Evolutionary conservation across 2,113 vertebrate genomes (phyloP), one percentile per base, ranked within the genome.

Genomic region (Lasiurus borealis): DNA sequence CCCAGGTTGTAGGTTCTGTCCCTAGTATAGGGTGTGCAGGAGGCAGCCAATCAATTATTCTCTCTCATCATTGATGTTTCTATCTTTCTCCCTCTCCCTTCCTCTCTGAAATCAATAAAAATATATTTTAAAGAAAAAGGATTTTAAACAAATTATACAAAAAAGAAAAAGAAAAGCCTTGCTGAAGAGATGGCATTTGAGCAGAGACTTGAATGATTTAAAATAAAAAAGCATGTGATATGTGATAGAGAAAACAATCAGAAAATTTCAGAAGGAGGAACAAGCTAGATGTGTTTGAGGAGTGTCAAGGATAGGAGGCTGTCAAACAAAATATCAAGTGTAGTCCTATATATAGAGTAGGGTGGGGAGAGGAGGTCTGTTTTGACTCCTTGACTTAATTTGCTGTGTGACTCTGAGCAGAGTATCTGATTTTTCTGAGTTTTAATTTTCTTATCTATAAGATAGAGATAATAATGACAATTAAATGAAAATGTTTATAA

Each of bases 121-220:
- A 25, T 25, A 59, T 59, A 10, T 9, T 59, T 59, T 59, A 59
- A 59, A 59, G 57, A 59, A 59, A 59, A 25, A 59, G 21, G 57
- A 59, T 59, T 59, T 59, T 59, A 59, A 59, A 59, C 57, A 23
- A 59, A 23, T 59, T 59, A 23, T 23, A 25, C 57, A 59, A 59
- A 59, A 57, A 23, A 57, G 8, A 57, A 57, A 57, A 90, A 90
- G 57, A 91, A 78, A 85, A 95, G 14, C 80, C 80, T 86, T 57
- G 80, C 36, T 92, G 71, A 95, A 90, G 94, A 80, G 31, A 76
- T 72, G 80, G 25, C 48, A 71, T 90, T 95, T 94, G 36, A 88
- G 36, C 23, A 95, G 66, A 90, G 50, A 71, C 18, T 23, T 72
- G 59, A 76, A 31, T 73, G 66, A 73, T 85, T 52, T 88, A 71